Evolutionary conservation across 2,113 vertebrate species (phyloP), one percentile per base, ranked within the genome.

Genomic region (Clarias magur): DNA sequence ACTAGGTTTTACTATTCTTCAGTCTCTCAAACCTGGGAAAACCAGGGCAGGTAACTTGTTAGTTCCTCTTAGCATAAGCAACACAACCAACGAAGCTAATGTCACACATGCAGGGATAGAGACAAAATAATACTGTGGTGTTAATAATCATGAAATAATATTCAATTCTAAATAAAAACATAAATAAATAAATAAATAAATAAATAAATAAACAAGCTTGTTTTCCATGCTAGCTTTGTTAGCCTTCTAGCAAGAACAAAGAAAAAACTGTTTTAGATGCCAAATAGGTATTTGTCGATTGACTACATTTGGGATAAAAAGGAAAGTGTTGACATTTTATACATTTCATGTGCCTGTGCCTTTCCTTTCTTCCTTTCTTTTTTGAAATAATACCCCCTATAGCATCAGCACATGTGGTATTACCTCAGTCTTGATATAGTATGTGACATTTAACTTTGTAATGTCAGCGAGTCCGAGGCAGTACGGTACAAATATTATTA

Each of bases 381-480:
- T 54, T 56, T 48, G 17, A 30, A 10, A 59, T 3, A 80, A 59
- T 16, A 80, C 27, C 15, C 15, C 56, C 76, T 48, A 81, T 23
- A 42, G 1, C 2, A 81, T 23, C 30, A 42, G 57, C 59, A 62
- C 59, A 21, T 12, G 11, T 81, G 57, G 57, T 42, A 25, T 62
- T 42, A 25, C 30, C 30, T 81, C 59, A 13, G 30, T 81, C 57
- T 62, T 9, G 5, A 62, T 25, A 59, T 81, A 5, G 79, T 81
- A 42, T 12, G 21, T 81, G 79, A 81, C 79, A 81, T 81, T 81
- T 81, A 62, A 62, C 21, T 62, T 57, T 62, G 57, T 81, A 81
- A 62, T 42, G 57, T 81, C 79, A 81, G 79, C 12, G 79, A 42
- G 57, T 56, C 53, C 56, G 25, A 79, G 53, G n/a, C 53, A 17